These are phyloP conservation scores for Micromesistius poutassou DNA, from an alignment of 2,797 vertebrate species.

Conservation along the genomic window DNA sequence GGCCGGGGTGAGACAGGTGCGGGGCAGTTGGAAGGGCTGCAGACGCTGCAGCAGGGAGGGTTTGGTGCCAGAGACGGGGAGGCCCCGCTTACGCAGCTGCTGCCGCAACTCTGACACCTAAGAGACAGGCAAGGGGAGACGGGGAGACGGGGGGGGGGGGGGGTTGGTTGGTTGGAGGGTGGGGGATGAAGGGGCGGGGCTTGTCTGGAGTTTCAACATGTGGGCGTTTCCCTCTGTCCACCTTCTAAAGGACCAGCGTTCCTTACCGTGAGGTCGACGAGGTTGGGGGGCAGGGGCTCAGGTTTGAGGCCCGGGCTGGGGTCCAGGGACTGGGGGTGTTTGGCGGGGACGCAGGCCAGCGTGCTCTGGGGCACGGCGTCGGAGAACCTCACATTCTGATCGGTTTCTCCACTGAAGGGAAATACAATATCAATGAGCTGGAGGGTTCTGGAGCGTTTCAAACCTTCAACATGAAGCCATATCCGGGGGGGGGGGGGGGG, in stretches of 20 bases:
- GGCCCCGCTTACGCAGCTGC: conserved; percentile 85
- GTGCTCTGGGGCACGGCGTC: conserved; percentile 68
- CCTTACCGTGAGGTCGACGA: conserved; percentile 81
- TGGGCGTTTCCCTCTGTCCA: not conserved
- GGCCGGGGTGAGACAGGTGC: conserved; percentile 61
- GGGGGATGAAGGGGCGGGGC: not conserved
- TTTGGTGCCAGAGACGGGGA: conserved; percentile 89
- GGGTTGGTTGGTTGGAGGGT: too few relatives aligned
- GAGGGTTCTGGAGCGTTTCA: not conserved
- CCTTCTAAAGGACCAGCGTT: not conserved
- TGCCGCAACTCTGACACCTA: conserved; percentile 90
- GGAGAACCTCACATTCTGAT: conserved; percentile 69
- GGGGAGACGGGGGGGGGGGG: not conserved
- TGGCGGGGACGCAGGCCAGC: conserved; percentile 57
- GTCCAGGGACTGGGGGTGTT: conserved; percentile 56
- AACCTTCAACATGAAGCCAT: too few relatives aligned
- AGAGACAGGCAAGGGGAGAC: conserved; percentile 3
- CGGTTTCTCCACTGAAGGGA: conserved; percentile 62
- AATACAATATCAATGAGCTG: not conserved
- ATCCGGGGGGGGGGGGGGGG: too few relatives aligned
- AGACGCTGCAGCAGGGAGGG: conserved; percentile 84
- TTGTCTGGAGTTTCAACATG: not conserved
- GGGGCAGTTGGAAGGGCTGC: conserved; percentile 78
- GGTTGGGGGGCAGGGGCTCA: conserved; percentile 78
- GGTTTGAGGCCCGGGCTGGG: conserved; percentile 64